These are phyloP conservation scores for Keiferia lycopersicella DNA, from an alignment of 2,888 invertebrate genomes.

Conservation along the genomic window DNA sequence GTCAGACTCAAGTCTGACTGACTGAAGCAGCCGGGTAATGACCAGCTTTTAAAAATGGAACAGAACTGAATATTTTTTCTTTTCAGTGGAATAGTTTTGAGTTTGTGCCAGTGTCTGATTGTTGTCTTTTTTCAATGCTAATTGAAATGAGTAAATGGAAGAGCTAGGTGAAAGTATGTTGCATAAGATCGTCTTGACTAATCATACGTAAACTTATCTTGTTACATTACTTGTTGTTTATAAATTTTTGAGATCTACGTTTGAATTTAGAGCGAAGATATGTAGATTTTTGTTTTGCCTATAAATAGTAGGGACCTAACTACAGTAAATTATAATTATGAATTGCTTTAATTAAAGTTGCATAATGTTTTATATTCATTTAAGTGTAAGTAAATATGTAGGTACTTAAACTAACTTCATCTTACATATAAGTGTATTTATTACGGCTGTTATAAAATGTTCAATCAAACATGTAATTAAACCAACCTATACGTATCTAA, in stretches of 20 bases:
- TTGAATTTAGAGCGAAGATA: neutral
- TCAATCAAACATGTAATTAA: neutral
- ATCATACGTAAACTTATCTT: constrained; percentile 43
- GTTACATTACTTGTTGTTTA: neutral
- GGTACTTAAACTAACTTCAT: too few relatives aligned
- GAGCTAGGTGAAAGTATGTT: constrained; percentile 67
- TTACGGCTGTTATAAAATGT: neutral
- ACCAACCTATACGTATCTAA: neutral
- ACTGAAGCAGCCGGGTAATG: neutral
- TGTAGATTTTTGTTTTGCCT: neutral
- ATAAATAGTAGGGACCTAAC: too few relatives aligned
- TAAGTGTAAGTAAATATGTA: too few relatives aligned
- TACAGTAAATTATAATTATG: too few relatives aligned
- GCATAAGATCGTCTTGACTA: constrained; percentile 49
- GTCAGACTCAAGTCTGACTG: neutral
- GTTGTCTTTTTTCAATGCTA: constrained; percentile 56
- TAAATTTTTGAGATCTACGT: neutral
- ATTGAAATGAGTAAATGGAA: constrained; percentile 63
- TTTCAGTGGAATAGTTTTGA: constrained; percentile 27
- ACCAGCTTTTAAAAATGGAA: constrained; percentile 43
- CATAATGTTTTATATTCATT: too few relatives aligned
- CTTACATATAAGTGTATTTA: neutral
- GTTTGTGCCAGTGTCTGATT: constrained; percentile 15
- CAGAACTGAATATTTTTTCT: constrained; percentile 40
- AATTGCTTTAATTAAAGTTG: too few relatives aligned